phyloP scores from a whole-genome alignment of 2,113 vertebrate genomes.

The Ceyx cyanopectus region DNA sequence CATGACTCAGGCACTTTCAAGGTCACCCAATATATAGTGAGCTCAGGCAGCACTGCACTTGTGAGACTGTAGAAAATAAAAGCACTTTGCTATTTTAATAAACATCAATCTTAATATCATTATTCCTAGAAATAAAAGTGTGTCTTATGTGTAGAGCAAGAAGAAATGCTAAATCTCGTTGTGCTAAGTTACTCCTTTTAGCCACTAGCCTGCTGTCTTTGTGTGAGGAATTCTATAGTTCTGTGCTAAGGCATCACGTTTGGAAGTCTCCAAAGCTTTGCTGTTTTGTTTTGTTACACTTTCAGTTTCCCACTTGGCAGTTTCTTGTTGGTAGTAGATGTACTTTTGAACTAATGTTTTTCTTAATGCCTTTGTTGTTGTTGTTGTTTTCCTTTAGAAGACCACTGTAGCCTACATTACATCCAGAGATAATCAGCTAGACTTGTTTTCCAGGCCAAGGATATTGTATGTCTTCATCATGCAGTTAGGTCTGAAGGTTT shows the following conservation, averaged over 20 bases:
- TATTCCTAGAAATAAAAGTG: neutral
- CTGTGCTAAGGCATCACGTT: neutral
- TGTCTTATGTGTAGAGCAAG: neutral
- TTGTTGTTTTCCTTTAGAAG: neutral
- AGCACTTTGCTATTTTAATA: neutral
- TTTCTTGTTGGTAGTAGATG: neutral
- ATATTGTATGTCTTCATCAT: neutral
- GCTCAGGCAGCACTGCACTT: neutral
- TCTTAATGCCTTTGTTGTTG: neutral
- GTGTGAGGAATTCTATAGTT: neutral
- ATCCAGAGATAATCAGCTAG: neutral
- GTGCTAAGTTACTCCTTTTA: neutral
- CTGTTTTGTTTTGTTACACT: neutral
- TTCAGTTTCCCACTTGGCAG: neutral
- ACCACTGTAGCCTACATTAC: neutral
- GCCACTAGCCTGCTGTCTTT: neutral
- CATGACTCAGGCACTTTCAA: conserved; percentile 39
- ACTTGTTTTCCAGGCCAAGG: neutral
- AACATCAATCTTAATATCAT: neutral
- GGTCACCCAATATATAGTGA: neutral
- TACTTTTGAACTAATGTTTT: neutral
- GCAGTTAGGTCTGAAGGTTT: neutral
- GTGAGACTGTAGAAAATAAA: neutral
- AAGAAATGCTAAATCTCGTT: neutral
- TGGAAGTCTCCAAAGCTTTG: neutral